A percentile compares a stretch with the other conserved stretches of the same genome.
phyloP scores from a whole-genome alignment of 2,797 vertebrate genomes.

The Microcaecilia unicolor region DNA sequence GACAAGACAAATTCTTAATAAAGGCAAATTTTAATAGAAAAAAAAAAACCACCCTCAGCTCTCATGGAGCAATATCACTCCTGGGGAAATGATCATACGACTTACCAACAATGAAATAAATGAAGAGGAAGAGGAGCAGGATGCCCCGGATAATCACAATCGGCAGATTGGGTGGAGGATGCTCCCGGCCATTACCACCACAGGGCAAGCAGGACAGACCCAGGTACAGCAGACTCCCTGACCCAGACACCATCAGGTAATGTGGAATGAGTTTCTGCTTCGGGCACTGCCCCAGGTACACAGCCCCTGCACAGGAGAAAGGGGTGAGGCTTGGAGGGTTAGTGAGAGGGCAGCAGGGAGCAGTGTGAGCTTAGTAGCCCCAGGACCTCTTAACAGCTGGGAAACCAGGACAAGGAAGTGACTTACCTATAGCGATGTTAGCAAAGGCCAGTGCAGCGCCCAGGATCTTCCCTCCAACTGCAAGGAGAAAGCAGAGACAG shows the following conservation, averaged over 20 bases:
- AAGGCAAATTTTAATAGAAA: too few relatives aligned
- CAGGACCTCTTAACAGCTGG: neutral
- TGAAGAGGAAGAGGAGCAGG: conserved; percentile 2
- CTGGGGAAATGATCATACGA: too few relatives aligned
- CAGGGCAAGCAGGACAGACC: conserved; percentile 8
- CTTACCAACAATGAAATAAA: conserved; percentile 16
- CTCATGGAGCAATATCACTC: too few relatives aligned
- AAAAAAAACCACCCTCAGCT: too few relatives aligned
- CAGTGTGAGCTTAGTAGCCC: neutral
- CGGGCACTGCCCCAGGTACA: conserved; percentile 12
- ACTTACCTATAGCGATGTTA: conserved; percentile 4
- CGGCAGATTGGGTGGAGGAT: neutral
- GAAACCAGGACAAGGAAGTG: rapidly evolving
- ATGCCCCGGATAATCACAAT: neutral
- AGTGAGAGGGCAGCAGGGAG: neutral
- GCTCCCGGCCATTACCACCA: neutral
- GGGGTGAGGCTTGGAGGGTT: too few relatives aligned
- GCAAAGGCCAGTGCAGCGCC: neutral
- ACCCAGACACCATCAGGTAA: conserved; percentile 6
- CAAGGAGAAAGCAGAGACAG: neutral
- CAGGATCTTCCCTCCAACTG: neutral
- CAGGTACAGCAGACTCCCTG: neutral
- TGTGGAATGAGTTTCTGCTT: conserved; percentile 6
- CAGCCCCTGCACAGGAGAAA: neutral
- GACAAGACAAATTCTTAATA: too few relatives aligned